Evolutionary conservation across 2,888 invertebrate genomes (phyloP), one percentile per base, ranked within the genome.

Genomic region (Cantharis flavilabris): DNA sequence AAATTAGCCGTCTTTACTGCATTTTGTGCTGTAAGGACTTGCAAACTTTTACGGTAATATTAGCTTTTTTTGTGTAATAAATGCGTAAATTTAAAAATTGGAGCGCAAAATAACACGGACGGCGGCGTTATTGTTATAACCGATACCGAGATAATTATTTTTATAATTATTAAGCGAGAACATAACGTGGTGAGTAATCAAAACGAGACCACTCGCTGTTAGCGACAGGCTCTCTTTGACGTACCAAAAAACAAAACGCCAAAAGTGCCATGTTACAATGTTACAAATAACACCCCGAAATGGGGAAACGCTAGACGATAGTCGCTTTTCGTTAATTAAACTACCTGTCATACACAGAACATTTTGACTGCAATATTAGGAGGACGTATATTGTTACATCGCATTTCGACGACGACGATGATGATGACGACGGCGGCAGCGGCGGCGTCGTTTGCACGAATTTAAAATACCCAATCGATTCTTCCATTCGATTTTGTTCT

Each of bases 91-190:
- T 49, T 9, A 49, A n/a, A 67, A 23, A 67, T 67, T 26, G 9
- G 3, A 11, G 20, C 23, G 10, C 9, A 69, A 69, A 16, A n/a
- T n/a, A 49, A 13, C 23, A 5, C 23, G 4, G 2, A 5, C 23
- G 20, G 20, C 4, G 20, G 20, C 30, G 30, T 79, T 76, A 82
- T 81, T 83, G 80, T 82, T 79, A 79, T 80, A 80, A 80, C 65
- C 65, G 83, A 84, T 83, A 83, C 82, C 83, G 81, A 83, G 81
- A 82, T 85, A 84, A 84, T 85, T 84, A 85, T 84, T 84, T 84
- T 84, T 84, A 84, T 84, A 84, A 85, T 85, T 84, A 85, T 84
- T 83, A 81, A 82, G 83, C 80, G 81, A 80, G 82, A 81, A 82
- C 80, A 83, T 83, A 84, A 84, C 83, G 81, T 81, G 80, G 83